Conservation (phyloP, 2,113 vertebrate genomes). For the Progne subis region DNA sequence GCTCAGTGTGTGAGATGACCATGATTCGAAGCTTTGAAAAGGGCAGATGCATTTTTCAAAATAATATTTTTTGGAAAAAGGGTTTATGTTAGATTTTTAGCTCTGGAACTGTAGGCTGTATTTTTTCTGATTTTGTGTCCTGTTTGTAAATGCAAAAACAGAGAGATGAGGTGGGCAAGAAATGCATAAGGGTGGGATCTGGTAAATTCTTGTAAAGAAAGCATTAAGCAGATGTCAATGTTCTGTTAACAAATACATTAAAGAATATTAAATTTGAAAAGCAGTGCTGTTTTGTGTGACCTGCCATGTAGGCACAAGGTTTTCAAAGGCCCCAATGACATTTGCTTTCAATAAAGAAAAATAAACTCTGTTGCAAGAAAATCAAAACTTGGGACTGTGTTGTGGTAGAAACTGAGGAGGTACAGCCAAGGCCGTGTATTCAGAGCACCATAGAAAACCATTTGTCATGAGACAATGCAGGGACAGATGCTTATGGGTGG, state of each 20-base stretch:
- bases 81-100: neutral
- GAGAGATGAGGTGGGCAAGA: neutral
- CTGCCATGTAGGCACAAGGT: neutral
- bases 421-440: neutral
- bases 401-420: neutral
- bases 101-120: neutral
- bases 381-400: neutral
- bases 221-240: neutral
- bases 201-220: neutral
- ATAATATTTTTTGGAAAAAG: neutral
- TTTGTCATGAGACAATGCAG: neutral
- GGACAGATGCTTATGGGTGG: neutral
- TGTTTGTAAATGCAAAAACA: neutral
- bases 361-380: neutral
- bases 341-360: slow-evolving; percentile 37
- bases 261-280: slow-evolving; percentile 3
- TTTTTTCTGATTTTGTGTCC: neutral
- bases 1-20: neutral
- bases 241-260: slow-evolving; percentile 36
- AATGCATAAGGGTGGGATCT: neutral
- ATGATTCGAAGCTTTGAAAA: neutral
- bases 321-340: neutral
- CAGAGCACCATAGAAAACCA: neutral
- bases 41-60: neutral
- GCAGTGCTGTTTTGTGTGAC: neutral